These are phyloP conservation scores for Cheumatopsyche charites DNA, from an alignment of 1,140 invertebrate genomes.

Conservation along the genomic window DNA sequence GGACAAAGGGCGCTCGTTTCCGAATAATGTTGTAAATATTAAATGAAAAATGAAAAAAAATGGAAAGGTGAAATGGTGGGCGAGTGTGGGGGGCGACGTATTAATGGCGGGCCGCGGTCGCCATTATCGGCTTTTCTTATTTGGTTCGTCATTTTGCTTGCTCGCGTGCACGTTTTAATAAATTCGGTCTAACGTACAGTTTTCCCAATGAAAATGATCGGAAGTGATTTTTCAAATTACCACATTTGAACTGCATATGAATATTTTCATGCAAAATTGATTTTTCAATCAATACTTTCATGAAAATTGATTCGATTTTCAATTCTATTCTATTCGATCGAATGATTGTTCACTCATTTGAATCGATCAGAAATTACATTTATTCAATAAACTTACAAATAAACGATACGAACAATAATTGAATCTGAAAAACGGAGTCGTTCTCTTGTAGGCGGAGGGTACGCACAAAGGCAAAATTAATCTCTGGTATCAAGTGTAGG, in stretches of 20 bases:
- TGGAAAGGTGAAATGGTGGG: not conserved
- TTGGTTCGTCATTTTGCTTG: slow-evolving; percentile 45
- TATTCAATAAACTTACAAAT: too few relatives aligned
- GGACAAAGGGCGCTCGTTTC: not conserved
- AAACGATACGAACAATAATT: too few relatives aligned
- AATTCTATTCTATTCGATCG: too few relatives aligned
- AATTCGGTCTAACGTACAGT: slow-evolving; percentile 42
- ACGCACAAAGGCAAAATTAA: slow-evolving; percentile 41
- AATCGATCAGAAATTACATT: too few relatives aligned
- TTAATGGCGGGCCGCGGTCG: slow-evolving; percentile 34
- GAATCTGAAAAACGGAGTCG: too few relatives aligned
- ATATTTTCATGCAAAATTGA: too few relatives aligned
- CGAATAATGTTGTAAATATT: slow-evolving; percentile 3
- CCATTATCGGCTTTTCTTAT: slow-evolving; percentile 48
- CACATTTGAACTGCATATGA: too few relatives aligned
- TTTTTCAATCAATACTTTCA: too few relatives aligned
- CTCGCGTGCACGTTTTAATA: slow-evolving; percentile 46
- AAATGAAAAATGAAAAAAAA: slow-evolving; percentile 7
- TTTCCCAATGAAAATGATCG: not conserved
- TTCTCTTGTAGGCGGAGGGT: slow-evolving; percentile 5
- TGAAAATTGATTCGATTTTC: too few relatives aligned
- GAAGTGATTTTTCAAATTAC: not conserved
- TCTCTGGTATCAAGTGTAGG: slow-evolving; percentile 39
- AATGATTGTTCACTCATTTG: too few relatives aligned
- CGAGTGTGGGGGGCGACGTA: not conserved